Conservation (phyloP, 2,113 vertebrate genomes). For the Corythaeola cristata region DNA sequence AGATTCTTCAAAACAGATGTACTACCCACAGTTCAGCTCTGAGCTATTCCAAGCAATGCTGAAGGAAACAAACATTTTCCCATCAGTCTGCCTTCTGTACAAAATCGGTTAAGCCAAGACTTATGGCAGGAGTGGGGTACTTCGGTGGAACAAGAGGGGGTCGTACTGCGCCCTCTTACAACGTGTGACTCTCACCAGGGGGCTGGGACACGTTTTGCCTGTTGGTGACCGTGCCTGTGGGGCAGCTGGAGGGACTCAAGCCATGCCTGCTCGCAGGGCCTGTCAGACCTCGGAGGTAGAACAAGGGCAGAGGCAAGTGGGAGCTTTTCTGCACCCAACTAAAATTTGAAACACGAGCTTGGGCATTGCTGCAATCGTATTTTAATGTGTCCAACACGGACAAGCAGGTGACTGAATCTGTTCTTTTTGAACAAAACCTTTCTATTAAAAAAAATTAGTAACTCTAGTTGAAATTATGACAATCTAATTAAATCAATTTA, state of each 20-base stretch:
- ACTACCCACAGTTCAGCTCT: not conserved
- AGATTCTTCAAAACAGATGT: slow-evolving; percentile 48
- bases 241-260: not conserved
- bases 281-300: not conserved
- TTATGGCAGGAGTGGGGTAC: not conserved
- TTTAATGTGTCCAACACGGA: not conserved
- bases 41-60: not conserved
- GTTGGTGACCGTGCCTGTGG: not conserved
- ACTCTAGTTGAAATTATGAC: not conserved
- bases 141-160: not conserved
- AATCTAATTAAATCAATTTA: not conserved
- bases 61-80: slow-evolving; percentile 1
- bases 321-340: not conserved
- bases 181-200: not conserved
- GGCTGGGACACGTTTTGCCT: not conserved
- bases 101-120: slow-evolving; percentile 6
- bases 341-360: not conserved
- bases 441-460: not conserved
- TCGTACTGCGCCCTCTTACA: accelerated
- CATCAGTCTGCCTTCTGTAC: slow-evolving; percentile 5
- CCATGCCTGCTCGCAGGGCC: accelerated
- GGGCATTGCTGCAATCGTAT: not conserved
- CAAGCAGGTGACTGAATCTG: not conserved
- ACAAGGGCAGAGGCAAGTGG: not conserved
- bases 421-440: not conserved